phyloP scores from a whole-genome alignment of 2,888 invertebrate species.

The Andrena bicolor region DNA sequence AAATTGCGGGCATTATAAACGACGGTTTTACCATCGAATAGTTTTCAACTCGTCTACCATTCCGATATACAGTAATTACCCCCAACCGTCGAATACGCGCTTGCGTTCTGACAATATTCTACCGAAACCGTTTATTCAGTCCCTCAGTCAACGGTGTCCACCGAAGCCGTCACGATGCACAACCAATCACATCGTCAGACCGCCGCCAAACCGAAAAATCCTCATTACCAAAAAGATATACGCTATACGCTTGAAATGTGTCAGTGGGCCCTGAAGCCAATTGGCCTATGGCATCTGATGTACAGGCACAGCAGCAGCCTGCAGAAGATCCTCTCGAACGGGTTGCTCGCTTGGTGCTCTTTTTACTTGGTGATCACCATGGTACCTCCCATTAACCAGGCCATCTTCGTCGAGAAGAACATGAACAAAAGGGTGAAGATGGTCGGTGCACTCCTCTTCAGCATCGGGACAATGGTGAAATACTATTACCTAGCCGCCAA shows the following conservation, averaged over 20 bases:
- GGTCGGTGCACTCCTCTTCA: constrained; percentile 59
- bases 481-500: constrained; percentile 58
- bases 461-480: constrained; percentile 57
- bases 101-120: not conserved
- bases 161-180: not conserved
- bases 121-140: not conserved
- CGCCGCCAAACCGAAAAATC: not conserved
- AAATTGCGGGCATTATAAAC: too few relatives aligned
- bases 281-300: constrained; percentile 39
- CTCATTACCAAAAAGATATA: constrained; percentile 23
- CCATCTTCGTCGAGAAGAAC: constrained; percentile 15
- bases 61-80: too few relatives aligned
- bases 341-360: not conserved
- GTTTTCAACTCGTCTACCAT: too few relatives aligned
- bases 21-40: too few relatives aligned
- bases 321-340: constrained; percentile 22
- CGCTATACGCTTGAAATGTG: constrained; percentile 19
- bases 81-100: not conserved
- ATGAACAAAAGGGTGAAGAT: constrained; percentile 46
- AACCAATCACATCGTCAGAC: not conserved
- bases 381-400: constrained; percentile 18
- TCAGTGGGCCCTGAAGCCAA: constrained; percentile 31
- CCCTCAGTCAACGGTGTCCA: constrained; percentile 4
- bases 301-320: not conserved
- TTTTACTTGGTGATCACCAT: constrained; percentile 16